phyloP scores from a whole-genome alignment of 2,797 vertebrate genomes.

The Thripadectes ignobilis region DNA sequence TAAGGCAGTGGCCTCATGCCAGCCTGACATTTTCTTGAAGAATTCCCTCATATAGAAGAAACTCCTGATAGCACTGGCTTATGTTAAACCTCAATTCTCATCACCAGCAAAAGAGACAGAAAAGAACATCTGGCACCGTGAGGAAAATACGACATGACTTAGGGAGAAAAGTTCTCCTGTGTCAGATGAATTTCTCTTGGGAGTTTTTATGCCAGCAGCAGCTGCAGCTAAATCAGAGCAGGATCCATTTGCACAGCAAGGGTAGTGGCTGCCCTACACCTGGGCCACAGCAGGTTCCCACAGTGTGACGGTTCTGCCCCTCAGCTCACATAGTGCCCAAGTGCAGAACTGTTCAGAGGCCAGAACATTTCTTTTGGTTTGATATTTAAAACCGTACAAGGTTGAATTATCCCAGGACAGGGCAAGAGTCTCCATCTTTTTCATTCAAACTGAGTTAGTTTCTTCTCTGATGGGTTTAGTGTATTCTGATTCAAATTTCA shows the following conservation, averaged over 20 bases:
- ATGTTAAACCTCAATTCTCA: neutral
- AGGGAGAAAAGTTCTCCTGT: neutral
- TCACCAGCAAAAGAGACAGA: neutral
- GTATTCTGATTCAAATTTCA: neutral
- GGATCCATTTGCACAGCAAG: neutral
- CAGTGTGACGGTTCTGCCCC: rapidly evolving
- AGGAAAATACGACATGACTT: neutral
- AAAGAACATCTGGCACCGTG: neutral
- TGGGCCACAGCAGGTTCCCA: neutral
- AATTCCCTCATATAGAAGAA: neutral
- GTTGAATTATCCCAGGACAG: neutral
- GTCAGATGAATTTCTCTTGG: neutral
- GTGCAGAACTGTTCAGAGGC: neutral
- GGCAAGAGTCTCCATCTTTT: neutral
- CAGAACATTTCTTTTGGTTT: neutral
- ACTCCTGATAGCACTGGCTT: neutral
- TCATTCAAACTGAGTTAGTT: neutral
- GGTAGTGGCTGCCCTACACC: neutral
- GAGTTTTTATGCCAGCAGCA: neutral
- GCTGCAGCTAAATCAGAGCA: neutral
- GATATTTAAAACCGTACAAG: neutral
- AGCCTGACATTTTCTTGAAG: neutral
- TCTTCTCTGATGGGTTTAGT: neutral
- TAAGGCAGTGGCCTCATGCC: neutral
- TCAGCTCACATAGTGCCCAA: neutral